Evolutionary conservation across 2,797 vertebrate species (phyloP).

Genomic region (Myiotriccus ornatus): DNA sequence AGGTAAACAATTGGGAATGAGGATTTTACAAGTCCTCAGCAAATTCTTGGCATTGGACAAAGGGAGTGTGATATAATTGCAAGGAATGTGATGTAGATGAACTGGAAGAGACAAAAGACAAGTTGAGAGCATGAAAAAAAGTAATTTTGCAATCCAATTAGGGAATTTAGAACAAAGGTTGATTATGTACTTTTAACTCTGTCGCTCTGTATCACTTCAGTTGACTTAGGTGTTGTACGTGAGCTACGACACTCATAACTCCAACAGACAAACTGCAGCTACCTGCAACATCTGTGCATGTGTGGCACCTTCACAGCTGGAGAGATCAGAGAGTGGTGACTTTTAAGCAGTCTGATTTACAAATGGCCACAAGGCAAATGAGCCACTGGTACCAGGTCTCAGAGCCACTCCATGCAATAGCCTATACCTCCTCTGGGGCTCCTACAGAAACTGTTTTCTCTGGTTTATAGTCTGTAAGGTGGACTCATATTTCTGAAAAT

Average conservation of each 20-base stretch:
- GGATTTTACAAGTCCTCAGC: constrained; percentile 2
- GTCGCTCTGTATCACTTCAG: background rate
- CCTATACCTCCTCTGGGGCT: background rate
- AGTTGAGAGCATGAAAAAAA: background rate
- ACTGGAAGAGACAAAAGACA: background rate
- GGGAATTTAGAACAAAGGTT: background rate
- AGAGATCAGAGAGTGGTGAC: background rate
- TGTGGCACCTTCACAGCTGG: background rate
- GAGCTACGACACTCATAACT: background rate
- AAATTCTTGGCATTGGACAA: background rate
- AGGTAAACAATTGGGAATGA: constrained; percentile 26
- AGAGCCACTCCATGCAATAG: accelerated
- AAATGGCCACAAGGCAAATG: background rate
- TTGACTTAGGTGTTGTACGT: background rate
- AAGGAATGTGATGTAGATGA: background rate
- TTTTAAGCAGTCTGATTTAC: background rate
- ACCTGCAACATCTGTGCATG: background rate
- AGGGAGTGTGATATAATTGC: background rate
- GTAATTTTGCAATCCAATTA: background rate
- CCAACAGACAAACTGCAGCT: background rate
- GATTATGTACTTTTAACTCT: background rate
- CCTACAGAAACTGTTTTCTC: background rate
- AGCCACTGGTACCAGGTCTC: background rate
- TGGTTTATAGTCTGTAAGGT: background rate
- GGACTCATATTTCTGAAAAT: background rate